phyloP scores from a whole-genome alignment of 1,140 invertebrate genomes.

The Nixonia krombeini region DNA sequence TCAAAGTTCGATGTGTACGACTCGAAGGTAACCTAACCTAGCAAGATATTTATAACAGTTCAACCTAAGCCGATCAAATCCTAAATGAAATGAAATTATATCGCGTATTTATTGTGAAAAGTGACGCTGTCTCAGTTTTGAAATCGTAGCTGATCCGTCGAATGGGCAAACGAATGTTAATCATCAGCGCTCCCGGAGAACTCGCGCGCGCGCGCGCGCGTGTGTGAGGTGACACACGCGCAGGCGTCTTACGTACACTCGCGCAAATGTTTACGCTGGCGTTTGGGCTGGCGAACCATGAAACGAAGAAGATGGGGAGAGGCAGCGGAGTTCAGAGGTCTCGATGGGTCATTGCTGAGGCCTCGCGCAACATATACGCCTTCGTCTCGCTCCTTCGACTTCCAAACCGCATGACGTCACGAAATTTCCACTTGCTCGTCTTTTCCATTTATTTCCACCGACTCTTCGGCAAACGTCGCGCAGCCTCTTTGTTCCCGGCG shows the following conservation, averaged over 20 bases:
- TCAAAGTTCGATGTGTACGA: no score
- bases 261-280: conserved; percentile 5
- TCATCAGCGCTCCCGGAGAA: no score
- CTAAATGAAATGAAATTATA: no score
- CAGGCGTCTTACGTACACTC: background rate
- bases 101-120: no score
- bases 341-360: conserved; percentile 52
- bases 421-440: conserved; percentile 60
- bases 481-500: conserved; percentile 36
- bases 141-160: no score
- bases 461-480: conserved; percentile 8
- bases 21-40: no score
- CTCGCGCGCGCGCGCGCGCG: no score
- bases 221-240: no score
- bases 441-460: conserved; percentile 47
- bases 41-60: background rate
- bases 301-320: conserved; percentile 37
- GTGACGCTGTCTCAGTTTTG: no score
- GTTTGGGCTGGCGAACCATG: conserved; percentile 46
- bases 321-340: conserved; percentile 54
- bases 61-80: no score
- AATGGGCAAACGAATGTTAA: no score
- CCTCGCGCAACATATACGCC: conserved; percentile 23
- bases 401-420: conserved; percentile 53
- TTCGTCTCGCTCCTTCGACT: conserved; percentile 36